phyloP scores from a whole-genome alignment of 2,888 invertebrate genomes.

The Hypolimnas misippus region DNA sequence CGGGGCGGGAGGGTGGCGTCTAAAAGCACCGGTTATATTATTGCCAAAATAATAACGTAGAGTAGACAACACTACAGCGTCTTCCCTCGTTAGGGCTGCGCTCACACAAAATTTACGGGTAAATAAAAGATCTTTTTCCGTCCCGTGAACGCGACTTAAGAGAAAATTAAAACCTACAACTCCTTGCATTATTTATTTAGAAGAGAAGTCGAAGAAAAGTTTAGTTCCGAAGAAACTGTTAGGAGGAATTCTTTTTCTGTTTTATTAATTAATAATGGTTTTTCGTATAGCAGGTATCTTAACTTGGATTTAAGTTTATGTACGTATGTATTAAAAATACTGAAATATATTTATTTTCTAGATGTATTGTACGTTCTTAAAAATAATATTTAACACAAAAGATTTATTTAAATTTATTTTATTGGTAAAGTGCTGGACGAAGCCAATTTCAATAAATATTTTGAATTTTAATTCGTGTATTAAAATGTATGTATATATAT shows the following conservation, averaged over 20 bases:
- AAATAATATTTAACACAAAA: too few species aligned
- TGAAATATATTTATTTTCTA: too few species aligned
- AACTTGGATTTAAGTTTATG: neutral
- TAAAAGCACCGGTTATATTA: conserved; percentile 70
- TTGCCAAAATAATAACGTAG: conserved; percentile 73
- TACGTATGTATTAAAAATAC: too few species aligned
- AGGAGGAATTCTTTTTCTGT: neutral
- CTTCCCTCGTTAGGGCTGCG: conserved; percentile 53
- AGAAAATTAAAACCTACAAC: conserved; percentile 23
- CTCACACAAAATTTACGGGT: conserved; percentile 21
- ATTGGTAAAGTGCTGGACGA: too few species aligned
- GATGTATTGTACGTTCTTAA: too few species aligned
- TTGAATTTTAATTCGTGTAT: too few species aligned
- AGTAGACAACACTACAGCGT: conserved; percentile 58
- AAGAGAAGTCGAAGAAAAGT: conserved; percentile 21
- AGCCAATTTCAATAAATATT: too few species aligned
- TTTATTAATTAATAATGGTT: neutral
- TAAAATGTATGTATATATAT: neutral
- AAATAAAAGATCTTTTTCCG: conserved; percentile 24
- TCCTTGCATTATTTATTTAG: conserved; percentile 29
- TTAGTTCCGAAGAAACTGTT: conserved; percentile 14
- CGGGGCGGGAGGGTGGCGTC: conserved; percentile 53
- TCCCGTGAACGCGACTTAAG: conserved; percentile 24
- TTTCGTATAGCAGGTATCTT: neutral
- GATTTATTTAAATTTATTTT: too few species aligned